Evolutionary conservation across 2,888 invertebrate genomes (phyloP), one percentile per base, ranked within the genome.

Genomic region (Rugalucina vietnamica): DNA sequence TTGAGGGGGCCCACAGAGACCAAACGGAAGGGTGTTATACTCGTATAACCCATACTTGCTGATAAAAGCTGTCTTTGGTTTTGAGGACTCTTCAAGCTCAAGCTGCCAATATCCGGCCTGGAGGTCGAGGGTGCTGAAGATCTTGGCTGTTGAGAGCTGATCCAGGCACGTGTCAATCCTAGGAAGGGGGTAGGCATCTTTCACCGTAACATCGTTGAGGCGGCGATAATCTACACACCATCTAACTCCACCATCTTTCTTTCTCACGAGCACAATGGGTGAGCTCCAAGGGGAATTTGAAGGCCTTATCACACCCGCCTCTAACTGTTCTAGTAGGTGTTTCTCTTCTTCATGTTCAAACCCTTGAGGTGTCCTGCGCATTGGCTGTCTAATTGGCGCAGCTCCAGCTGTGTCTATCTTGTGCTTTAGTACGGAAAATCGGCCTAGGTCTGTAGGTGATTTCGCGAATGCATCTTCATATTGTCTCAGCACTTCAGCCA

Each of bases 181-280:
- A 24, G 76, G 81, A 24, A 81, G 18, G 18, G 72, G 78, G 32
- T 72, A 78, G n/a, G 78, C 70, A 78, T 78, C 74, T 37, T 75
- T 74, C 34, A 27, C 39, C 14, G 78, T 72, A 21, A 43, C 1
- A 2, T 71, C 43, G 72, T 78, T 78, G 24, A 71, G 49, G 5
- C 50, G 24, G 29, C 78, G 12, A 21, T 71, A 78, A 34, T 78
- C 71, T 4, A 72, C 65, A 37, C 71, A 78, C 27, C 57, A 39
- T 10, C 78, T 57, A 18, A 72, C 80, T 21, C 70, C 72, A 5
- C 83, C 81, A 34, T 76, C 74, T n/a, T 76, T 81, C 72, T 87
- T 87, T 76, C 43, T 79, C 14, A 85, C 83, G 60, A 72, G 79
- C 29, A 84, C 83, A 27, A 88, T n/a, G 29, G 84, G 85, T 14